Evolutionary conservation across 2,113 vertebrate species (phyloP).

Genomic region (Agapornis roseicollis): DNA sequence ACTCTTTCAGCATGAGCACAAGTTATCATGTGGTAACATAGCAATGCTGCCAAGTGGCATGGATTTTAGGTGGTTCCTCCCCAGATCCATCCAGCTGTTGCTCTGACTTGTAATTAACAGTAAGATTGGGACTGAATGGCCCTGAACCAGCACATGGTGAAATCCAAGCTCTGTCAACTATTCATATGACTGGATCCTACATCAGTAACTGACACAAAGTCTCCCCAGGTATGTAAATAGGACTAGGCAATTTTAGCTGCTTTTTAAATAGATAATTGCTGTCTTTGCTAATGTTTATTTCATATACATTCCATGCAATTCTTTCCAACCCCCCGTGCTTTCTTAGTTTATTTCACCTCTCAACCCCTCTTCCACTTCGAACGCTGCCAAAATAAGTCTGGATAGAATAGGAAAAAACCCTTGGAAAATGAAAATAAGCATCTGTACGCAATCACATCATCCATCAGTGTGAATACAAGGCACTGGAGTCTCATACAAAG

Average conservation of each 20-base stretch:
- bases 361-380: neutral
- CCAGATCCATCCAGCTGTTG: neutral
- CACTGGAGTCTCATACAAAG: constrained; percentile 14
- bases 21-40: fast-evolving
- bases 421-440: constrained; percentile 27
- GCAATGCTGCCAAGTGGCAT: neutral
- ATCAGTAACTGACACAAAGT: neutral
- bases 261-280: constrained; percentile 49
- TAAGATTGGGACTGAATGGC: neutral
- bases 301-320: neutral
- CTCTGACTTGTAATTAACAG: neutral
- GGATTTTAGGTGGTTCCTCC: neutral
- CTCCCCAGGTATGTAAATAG: neutral
- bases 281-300: constrained; percentile 50
- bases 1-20: neutral
- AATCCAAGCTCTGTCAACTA: neutral
- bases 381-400: neutral
- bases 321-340: neutral
- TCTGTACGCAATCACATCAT: neutral
- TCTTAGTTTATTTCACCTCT: constrained; percentile 44
- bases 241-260: constrained; percentile 3
- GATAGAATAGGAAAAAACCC: constrained; percentile 6
- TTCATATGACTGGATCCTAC: neutral
- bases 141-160: neutral
- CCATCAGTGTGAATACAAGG: constrained; percentile 23